Evolutionary conservation across 53 echinoderm and acorn worm species (phyloP).

Genomic region (Astropecten irregularis): DNA sequence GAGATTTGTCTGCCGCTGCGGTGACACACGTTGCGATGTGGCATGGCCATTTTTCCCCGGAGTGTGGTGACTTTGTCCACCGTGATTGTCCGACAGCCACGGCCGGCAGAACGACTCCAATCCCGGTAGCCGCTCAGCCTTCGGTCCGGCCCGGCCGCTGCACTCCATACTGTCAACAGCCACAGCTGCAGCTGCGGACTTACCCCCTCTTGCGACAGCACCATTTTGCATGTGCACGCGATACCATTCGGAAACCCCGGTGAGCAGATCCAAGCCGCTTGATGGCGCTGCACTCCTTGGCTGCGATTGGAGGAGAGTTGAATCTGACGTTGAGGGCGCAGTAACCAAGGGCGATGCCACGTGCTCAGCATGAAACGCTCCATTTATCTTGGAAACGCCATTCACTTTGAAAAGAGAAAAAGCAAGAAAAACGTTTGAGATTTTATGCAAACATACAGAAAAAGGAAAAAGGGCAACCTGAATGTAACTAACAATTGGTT

Average conservation of each 20-base stretch:
- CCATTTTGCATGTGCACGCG: slow-evolving; percentile 12
- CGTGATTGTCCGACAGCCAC: not conserved
- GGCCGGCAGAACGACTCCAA: slow-evolving; percentile 18
- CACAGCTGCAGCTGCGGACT: too few relatives aligned
- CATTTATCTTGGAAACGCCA: not conserved
- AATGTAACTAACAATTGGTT: too few relatives aligned
- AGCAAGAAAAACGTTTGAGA: too few relatives aligned
- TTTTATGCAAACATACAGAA: too few relatives aligned
- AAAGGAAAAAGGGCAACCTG: too few relatives aligned
- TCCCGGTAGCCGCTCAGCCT: not conserved
- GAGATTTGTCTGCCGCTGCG: too few relatives aligned
- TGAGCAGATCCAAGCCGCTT: slow-evolving; percentile 36
- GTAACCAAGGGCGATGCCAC: not conserved
- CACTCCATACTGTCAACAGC: not conserved
- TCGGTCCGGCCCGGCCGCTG: not conserved
- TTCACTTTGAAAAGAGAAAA: not conserved
- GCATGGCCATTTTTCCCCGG: not conserved
- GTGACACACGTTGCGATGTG: not conserved
- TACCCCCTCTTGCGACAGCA: not conserved
- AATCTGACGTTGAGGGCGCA: not conserved
- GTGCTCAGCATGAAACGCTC: not conserved
- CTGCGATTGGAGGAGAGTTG: not conserved
- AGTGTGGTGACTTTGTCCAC: not conserved
- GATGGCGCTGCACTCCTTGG: not conserved
- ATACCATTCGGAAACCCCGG: slow-evolving; percentile 39